Evolutionary conservation across 1,140 invertebrate genomes (phyloP).

Genomic region (Melanaphis sacchari): DNA sequence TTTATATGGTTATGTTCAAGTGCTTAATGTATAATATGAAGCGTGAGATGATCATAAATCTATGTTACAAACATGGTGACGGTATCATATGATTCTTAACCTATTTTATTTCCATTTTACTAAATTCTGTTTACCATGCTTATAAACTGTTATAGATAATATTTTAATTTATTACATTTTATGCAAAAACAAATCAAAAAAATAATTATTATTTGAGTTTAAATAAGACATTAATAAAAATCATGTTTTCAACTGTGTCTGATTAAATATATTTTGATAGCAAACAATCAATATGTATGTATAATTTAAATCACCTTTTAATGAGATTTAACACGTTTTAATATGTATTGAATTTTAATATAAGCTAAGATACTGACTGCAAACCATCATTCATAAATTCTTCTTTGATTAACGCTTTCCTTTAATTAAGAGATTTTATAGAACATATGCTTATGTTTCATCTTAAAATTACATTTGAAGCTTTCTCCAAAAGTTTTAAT

Average conservation of each 20-base stretch:
- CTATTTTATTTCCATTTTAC: background rate
- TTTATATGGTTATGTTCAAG: background rate
- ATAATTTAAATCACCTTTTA: background rate
- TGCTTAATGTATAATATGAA: too few species aligned
- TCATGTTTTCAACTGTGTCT: background rate
- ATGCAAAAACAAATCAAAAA: background rate
- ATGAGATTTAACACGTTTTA: background rate
- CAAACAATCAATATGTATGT: background rate
- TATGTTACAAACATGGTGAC: background rate
- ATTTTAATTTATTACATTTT: background rate
- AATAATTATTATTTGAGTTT: background rate
- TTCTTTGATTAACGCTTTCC: background rate
- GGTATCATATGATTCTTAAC: background rate
- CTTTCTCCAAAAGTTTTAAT: slow-evolving; percentile 40
- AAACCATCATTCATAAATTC: background rate
- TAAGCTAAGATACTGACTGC: background rate
- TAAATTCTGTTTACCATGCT: background rate
- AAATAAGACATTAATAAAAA: background rate
- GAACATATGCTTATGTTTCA: slow-evolving; percentile 38
- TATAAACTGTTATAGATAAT: background rate
- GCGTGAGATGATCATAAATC: background rate
- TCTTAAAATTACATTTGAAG: slow-evolving; percentile 24
- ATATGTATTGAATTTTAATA: background rate
- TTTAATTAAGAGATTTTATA: slow-evolving; percentile 26
- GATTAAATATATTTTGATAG: background rate